Percentiles rank a stretch among this genome's conserved stretches.
Conservation (phyloP, 2,113 vertebrate genomes). For the Patagioenas fasciata region DNA sequence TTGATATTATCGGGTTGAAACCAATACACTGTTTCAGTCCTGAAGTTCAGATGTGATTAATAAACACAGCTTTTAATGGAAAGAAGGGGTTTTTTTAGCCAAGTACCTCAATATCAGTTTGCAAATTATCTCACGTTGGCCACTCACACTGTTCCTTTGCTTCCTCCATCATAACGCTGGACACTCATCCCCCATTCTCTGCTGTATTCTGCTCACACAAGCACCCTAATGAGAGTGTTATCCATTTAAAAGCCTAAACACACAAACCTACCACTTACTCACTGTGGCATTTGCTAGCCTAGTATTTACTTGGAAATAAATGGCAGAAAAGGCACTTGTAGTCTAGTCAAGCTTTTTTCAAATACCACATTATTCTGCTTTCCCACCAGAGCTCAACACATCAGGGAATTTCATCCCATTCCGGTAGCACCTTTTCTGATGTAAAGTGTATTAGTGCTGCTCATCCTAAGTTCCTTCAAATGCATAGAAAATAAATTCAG, state of each 20-base stretch:
- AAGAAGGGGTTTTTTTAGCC: not conserved
- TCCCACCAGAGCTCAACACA: not conserved
- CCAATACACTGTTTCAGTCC: not conserved
- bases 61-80: not conserved
- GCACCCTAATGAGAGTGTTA: fast-evolving
- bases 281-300: not conserved
- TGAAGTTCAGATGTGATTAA: not conserved
- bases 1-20: not conserved
- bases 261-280: not conserved
- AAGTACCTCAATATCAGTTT: not conserved
- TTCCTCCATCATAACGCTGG: not conserved
- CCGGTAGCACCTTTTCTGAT: not conserved
- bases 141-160: not conserved
- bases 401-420: not conserved
- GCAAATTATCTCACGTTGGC: fast-evolving
- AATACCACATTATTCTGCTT: not conserved
- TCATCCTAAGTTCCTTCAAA: not conserved
- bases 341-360: not conserved
- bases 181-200: not conserved
- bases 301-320: not conserved
- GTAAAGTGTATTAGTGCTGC: not conserved
- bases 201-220: not conserved
- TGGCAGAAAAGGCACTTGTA: not conserved
- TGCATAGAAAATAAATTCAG: not conserved
- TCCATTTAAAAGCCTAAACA: not conserved